A percentile compares a stretch with the other conserved stretches of the same genome.
Conservation (phyloP, 2,888 invertebrate species). For the Hoplodrina ambigua region DNA sequence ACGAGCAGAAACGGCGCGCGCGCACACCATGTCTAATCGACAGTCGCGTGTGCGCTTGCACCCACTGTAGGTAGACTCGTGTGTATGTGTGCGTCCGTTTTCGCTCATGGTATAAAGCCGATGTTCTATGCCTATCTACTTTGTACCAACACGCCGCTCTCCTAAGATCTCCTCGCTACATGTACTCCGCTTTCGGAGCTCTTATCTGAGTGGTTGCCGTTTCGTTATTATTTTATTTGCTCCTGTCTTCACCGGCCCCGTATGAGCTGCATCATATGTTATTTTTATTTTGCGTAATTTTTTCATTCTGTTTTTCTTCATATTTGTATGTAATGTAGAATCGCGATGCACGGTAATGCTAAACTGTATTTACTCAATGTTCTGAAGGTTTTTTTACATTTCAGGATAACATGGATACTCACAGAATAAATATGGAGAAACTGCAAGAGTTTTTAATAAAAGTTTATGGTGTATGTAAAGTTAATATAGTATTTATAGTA, state of each 20-base stretch:
- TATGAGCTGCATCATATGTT: constrained; percentile 66
- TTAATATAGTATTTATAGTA: constrained; percentile 90
- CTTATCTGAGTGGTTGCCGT: constrained; percentile 73
- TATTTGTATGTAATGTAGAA: constrained; percentile 20
- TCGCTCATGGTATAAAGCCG: neutral
- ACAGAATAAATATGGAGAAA: constrained; percentile 92
- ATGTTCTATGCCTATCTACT: neutral
- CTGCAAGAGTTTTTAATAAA: constrained; percentile 89
- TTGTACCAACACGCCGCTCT: constrained; percentile 37
- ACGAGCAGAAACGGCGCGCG: no score
- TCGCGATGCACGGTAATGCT: constrained; percentile 6
- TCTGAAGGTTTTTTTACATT: constrained; percentile 70
- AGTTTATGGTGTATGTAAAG: constrained; percentile 89
- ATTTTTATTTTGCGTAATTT: constrained; percentile 63
- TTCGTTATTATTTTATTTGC: constrained; percentile 81
- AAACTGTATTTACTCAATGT: constrained; percentile 18
- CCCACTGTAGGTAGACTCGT: no score
- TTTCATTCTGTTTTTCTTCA: constrained; percentile 26
- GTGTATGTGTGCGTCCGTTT: neutral
- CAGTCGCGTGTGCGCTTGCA: no score
- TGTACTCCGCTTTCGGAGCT: constrained; percentile 59
- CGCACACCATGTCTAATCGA: no score
- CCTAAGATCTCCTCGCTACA: constrained; percentile 54
- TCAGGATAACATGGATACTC: constrained; percentile 93
- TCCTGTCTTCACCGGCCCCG: constrained; percentile 88